Evolutionary conservation across 2,797 vertebrate species (phyloP).

Genomic region (Microctenopoma steveboyesi): DNA sequence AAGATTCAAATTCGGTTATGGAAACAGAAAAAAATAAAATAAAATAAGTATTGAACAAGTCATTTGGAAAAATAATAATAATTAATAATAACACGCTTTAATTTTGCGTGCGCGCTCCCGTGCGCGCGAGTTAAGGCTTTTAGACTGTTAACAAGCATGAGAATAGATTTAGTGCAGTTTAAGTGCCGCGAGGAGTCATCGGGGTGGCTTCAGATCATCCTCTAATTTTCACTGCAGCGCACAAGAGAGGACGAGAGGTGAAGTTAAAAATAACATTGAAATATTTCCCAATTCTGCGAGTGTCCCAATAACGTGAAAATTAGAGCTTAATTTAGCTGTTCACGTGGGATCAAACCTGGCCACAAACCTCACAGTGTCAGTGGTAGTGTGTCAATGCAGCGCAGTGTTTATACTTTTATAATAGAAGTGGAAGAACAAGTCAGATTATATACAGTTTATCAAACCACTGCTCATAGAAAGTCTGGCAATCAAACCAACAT

Average conservation of each 20-base stretch:
- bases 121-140: slow-evolving; percentile 16
- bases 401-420: not conserved
- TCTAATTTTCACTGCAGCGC: slow-evolving; percentile 29
- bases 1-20: not conserved
- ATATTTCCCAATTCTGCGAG: not conserved
- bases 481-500: slow-evolving; percentile 2
- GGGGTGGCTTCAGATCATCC: slow-evolving; percentile 49
- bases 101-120: not conserved
- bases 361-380: slow-evolving; percentile 5
- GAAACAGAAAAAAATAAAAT: not conserved
- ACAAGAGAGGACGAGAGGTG: slow-evolving; percentile 22
- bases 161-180: slow-evolving; percentile 53
- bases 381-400: not conserved
- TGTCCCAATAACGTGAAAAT: slow-evolving; percentile 11
- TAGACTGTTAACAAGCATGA: slow-evolving; percentile 46
- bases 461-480: not conserved
- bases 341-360: slow-evolving; percentile 13
- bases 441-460: not conserved
- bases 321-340: slow-evolving; percentile 23
- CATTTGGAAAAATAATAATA: not conserved
- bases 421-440: not conserved
- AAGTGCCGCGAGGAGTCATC: slow-evolving; percentile 31
- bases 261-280: not conserved
- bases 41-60: not conserved
- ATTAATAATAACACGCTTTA: slow-evolving; percentile 16